A percentile compares a stretch with the other conserved stretches of the same genome.
Evolutionary conservation across 2,797 vertebrate species (phyloP).

Genomic region (Helicolenus hilgendorfi): DNA sequence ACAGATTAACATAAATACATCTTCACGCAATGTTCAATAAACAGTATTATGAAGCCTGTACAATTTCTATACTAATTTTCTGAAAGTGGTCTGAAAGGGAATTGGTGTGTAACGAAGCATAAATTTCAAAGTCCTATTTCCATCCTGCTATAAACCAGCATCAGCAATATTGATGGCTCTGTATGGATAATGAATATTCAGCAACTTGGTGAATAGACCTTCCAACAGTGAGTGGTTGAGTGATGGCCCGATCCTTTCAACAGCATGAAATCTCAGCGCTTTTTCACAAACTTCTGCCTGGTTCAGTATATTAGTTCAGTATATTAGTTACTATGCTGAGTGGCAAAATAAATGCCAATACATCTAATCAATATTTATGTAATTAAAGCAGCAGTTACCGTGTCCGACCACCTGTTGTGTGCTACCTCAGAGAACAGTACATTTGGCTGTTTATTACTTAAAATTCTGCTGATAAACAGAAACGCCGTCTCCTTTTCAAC

Average conservation of each 20-base stretch:
- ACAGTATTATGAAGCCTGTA: neutral
- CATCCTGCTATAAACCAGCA: slow-evolving; percentile 35
- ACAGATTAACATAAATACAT: slow-evolving; percentile 25
- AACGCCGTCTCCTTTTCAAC: neutral
- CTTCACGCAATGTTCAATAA: neutral
- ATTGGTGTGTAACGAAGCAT: slow-evolving; percentile 9
- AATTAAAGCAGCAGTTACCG: slow-evolving; percentile 16
- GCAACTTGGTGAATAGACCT: slow-evolving; percentile 38
- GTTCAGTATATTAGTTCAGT: slow-evolving; percentile 57
- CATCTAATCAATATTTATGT: slow-evolving; percentile 59
- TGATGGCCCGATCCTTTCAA: slow-evolving; percentile 52
- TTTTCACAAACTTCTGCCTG: slow-evolving; percentile 56
- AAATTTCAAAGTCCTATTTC: slow-evolving; percentile 51
- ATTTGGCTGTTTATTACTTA: neutral
- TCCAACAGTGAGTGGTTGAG: slow-evolving; percentile 38
- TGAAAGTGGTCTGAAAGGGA: slow-evolving; percentile 11
- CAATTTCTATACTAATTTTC: neutral
- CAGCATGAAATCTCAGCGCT: slow-evolving; percentile 57
- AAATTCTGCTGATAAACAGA: slow-evolving; percentile 31
- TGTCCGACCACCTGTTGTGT: slow-evolving; percentile 30
- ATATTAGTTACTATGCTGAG: slow-evolving; percentile 66
- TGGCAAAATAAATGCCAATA: slow-evolving; percentile 54
- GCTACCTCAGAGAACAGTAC: neutral
- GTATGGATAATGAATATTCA: slow-evolving; percentile 67
- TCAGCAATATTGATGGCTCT: slow-evolving; percentile 54